Evolutionary conservation across 1,140 invertebrate species (phyloP), one percentile per base, ranked within the genome.

Genomic region (Tetramorium simillimum): DNA sequence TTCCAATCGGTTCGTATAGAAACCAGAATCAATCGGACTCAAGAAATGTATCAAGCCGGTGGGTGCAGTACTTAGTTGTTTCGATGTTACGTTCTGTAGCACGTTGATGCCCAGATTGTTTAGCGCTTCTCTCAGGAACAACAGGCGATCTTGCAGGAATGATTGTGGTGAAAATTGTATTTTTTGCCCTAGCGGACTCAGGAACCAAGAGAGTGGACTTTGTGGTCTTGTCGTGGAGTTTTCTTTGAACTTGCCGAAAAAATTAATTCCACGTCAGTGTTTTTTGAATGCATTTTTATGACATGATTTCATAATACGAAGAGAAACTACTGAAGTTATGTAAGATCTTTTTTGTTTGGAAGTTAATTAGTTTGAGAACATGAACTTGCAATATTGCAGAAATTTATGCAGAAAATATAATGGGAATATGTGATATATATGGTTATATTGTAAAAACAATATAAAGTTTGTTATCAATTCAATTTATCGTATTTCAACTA

Each of bases 1-100:
- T n/a, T 94, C 92, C 4, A 92, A 40, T 12, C 92, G 85, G 28
- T 92, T 85, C 9, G 91, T 93, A 67, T 93, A 92, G 46, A 94
- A 93, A 51, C 91, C 92, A 1, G 92, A 76, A 49, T 94, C 92
- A n/a, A 72, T 87, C 4, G 91, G 69, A 0, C 92, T 90, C 1
- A 88, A 51, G 0, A 93, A 72, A 43, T 94, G 91, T 4, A 93
- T 28, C 2, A 94, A 58, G 24, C 88, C 77, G 18, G 37, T 80
- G 0, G 88, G 37, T 16, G n/a, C 85, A 0, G 0, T 51, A 9
- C 7, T 14, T 12, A 94, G 84, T 69, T 93, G 93, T 72, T 92
- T 94, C 0, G 90, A 84, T 2, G 67, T 89, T 2, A 40, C 51
- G 2, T 86, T 88, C 73, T 37, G 80, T 16, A 46, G 24, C 56